Evolutionary conservation across 1,140 invertebrate species (phyloP).

Genomic region (Lysiphlebus fabarum): DNA sequence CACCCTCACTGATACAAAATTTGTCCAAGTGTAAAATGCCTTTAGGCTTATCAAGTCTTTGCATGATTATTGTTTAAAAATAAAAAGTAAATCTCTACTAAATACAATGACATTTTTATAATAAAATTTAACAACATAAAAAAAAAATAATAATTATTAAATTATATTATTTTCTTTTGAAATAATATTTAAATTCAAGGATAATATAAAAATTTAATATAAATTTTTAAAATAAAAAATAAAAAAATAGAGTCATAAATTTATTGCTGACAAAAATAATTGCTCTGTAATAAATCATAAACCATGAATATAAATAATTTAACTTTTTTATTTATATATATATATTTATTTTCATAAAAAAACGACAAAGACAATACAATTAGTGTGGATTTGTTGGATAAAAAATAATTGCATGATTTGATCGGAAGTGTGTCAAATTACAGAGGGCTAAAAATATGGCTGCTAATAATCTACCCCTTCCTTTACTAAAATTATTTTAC

Average conservation of each 20-base stretch:
- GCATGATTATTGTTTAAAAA: conserved; percentile 36
- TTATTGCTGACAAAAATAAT: conserved; percentile 1
- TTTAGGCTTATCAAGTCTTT: conserved; percentile 49
- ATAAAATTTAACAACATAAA: no score
- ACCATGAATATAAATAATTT: no score
- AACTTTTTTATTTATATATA: background rate
- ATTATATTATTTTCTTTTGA: conserved; percentile 33
- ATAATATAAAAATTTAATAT: no score
- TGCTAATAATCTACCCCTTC: conserved; percentile 49
- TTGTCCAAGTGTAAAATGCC: conserved; percentile 56
- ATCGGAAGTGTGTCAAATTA: conserved; percentile 57
- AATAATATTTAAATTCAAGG: conserved; percentile 22
- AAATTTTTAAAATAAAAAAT: conserved; percentile 5
- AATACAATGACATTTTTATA: no score
- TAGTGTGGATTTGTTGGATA: no score
- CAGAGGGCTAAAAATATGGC: conserved; percentile 49
- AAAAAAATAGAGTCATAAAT: conserved; percentile 30
- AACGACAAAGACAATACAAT: background rate
- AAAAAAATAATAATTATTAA: no score
- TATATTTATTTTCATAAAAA: conserved; percentile 3
- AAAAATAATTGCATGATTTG: conserved; percentile 40
- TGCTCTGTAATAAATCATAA: background rate
- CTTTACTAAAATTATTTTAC: background rate
- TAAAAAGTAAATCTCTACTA: no score
- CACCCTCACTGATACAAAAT: conserved; percentile 43